Evolutionary conservation across 2,888 invertebrate species (phyloP).

Genomic region (Hesperia comma): DNA sequence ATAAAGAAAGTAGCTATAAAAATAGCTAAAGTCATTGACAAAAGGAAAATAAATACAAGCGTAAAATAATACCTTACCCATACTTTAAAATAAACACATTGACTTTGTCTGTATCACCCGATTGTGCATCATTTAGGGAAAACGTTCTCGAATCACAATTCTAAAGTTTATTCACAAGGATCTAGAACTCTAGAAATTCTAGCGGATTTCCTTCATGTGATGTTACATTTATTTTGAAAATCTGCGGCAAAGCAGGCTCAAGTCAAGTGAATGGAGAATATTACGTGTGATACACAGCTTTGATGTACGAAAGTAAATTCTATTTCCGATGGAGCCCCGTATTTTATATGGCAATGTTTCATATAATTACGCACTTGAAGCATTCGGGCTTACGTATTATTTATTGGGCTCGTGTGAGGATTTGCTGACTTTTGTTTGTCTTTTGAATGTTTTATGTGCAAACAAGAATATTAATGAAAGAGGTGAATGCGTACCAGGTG

Average conservation of each 20-base stretch:
- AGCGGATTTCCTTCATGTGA: conserved; percentile 40
- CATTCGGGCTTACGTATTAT: conserved; percentile 29
- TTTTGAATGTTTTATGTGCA: conserved; percentile 32
- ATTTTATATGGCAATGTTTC: conserved; percentile 34
- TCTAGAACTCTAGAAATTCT: conserved; percentile 38
- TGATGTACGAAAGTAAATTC: conserved; percentile 61
- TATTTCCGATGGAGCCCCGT: conserved; percentile 48
- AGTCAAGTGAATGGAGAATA: conserved; percentile 52
- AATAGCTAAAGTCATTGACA: not conserved
- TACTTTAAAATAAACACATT: conserved; percentile 4
- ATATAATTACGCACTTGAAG: conserved; percentile 36
- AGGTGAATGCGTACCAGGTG: conserved; percentile 20
- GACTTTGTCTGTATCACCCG: conserved; percentile 32
- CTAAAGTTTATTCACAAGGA: conserved; percentile 41
- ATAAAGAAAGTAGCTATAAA: too few species aligned
- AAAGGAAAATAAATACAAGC: not conserved
- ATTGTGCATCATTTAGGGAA: conserved; percentile 41
- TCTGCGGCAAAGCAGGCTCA: conserved; percentile 43
- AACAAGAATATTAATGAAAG: conserved; percentile 22
- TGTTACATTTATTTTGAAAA: conserved; percentile 47
- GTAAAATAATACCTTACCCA: conserved; percentile 3
- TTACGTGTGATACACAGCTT: conserved; percentile 50
- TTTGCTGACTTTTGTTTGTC: conserved; percentile 35
- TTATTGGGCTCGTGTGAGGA: conserved; percentile 33
- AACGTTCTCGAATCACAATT: conserved; percentile 41